These are phyloP conservation scores for Catostylus mosaicus DNA, from an alignment of 30 jellyfish, hydroid and myxozoan species.

Conservation along the genomic window DNA sequence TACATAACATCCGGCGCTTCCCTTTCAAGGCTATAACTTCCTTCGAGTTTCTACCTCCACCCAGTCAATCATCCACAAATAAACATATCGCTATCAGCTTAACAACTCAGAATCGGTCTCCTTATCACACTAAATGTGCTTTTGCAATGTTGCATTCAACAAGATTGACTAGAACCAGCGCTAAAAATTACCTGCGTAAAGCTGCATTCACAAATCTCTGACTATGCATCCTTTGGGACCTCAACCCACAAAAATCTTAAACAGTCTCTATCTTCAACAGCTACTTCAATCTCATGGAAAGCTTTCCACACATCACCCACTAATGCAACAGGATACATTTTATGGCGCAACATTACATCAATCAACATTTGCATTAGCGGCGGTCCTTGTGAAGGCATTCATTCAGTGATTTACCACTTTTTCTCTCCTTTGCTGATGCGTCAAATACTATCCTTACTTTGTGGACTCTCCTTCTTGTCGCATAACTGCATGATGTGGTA, in stretches of 20 bases:
- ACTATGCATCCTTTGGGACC: not conserved
- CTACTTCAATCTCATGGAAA: conserved; percentile 22
- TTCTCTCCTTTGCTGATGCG: conserved; percentile 31
- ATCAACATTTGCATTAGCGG: conserved; percentile 14
- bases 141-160: conserved; percentile 14
- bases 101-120: conserved; percentile 46
- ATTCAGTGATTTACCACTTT: conserved; percentile 18
- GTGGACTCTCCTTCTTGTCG: conserved; percentile 20
- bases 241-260: conserved; percentile 15
- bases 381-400: conserved; percentile 31
- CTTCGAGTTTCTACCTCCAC: conserved; percentile 31
- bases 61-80: conserved; percentile 30
- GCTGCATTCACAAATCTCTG: not conserved
- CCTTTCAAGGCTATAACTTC: conserved; percentile 9
- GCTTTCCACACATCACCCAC: conserved; percentile 21
- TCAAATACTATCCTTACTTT: conserved; percentile 25
- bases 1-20: conserved; percentile 33
- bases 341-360: conserved; percentile 6
- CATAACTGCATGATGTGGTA: conserved; percentile 45
- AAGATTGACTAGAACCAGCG: conserved; percentile 39
- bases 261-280: conserved; percentile 6
- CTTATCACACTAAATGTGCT: conserved; percentile 21
- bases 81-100: not conserved
- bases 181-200: conserved; percentile 19
- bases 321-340: conserved; percentile 22